Conservation (phyloP, 2,888 invertebrate species). For the Aporophyla lueneburgensis region DNA sequence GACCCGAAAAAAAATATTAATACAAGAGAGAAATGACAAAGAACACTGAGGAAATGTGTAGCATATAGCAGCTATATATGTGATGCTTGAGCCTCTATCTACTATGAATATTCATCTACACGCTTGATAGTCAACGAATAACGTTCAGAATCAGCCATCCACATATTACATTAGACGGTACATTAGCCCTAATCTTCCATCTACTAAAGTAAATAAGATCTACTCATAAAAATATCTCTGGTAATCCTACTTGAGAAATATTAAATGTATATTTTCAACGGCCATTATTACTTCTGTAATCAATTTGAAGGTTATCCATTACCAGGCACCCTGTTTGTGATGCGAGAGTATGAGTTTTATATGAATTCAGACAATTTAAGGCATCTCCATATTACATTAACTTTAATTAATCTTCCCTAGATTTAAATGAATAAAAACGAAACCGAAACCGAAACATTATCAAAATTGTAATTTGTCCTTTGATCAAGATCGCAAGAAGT, state of each 20-base stretch:
- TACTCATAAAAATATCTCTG: background rate
- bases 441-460: constrained; percentile 16
- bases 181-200: constrained; percentile 11
- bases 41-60: too few species aligned
- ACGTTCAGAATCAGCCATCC: constrained; percentile 16
- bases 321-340: background rate
- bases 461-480: background rate
- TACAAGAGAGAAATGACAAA: too few species aligned
- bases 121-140: constrained; percentile 40
- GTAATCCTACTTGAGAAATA: background rate
- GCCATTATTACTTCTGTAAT: background rate
- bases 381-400: constrained; percentile 13
- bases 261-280: background rate
- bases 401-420: constrained; percentile 5
- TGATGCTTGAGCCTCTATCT: background rate
- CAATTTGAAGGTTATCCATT: background rate
- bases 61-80: background rate
- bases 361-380: constrained; percentile 35
- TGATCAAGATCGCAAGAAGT: background rate
- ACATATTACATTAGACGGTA: constrained; percentile 14
- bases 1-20: too few species aligned
- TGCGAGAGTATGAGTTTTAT: background rate
- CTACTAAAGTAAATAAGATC: background rate
- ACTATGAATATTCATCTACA: constrained; percentile 55
- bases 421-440: background rate